Percentiles rank a stretch among this genome's conserved stretches.
Conservation (phyloP, 2,888 invertebrate species). For the Chaetogeoica ovagalla region DNA sequence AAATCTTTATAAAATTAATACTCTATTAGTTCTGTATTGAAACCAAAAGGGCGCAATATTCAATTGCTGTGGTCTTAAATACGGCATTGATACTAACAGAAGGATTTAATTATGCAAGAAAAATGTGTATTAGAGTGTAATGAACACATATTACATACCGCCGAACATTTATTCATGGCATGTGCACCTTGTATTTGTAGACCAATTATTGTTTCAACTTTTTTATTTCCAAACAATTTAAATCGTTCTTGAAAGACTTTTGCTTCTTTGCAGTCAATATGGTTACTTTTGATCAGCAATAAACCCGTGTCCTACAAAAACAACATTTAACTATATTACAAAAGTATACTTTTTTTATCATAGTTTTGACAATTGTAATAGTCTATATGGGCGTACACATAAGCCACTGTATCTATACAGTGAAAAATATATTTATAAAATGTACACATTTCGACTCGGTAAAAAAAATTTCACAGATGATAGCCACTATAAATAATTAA, state of each 20-base stretch:
- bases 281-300: slow-evolving; percentile 14
- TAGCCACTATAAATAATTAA: too few relatives aligned
- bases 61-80: too few relatives aligned
- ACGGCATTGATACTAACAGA: not conserved
- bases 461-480: too few relatives aligned
- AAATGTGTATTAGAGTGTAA: not conserved
- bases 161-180: slow-evolving; percentile 34
- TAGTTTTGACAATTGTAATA: not conserved
- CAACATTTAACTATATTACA: not conserved
- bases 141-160: slow-evolving; percentile 1
- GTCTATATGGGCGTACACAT: too few relatives aligned
- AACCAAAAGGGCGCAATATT: too few relatives aligned
- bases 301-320: slow-evolving; percentile 34
- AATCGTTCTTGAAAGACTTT: slow-evolving; percentile 19
- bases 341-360: not conserved
- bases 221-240: slow-evolving; percentile 33
- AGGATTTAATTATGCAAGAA: not conserved
- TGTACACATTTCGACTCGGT: too few relatives aligned
- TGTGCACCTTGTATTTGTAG: slow-evolving; percentile 34
- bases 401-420: too few relatives aligned
- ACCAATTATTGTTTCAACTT: slow-evolving; percentile 10
- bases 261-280: not conserved
- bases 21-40: too few relatives aligned
- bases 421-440: too few relatives aligned
- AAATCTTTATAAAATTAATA: too few relatives aligned